Conservation (phyloP, 2,113 vertebrate species). For the Rhabdornis inornatus region DNA sequence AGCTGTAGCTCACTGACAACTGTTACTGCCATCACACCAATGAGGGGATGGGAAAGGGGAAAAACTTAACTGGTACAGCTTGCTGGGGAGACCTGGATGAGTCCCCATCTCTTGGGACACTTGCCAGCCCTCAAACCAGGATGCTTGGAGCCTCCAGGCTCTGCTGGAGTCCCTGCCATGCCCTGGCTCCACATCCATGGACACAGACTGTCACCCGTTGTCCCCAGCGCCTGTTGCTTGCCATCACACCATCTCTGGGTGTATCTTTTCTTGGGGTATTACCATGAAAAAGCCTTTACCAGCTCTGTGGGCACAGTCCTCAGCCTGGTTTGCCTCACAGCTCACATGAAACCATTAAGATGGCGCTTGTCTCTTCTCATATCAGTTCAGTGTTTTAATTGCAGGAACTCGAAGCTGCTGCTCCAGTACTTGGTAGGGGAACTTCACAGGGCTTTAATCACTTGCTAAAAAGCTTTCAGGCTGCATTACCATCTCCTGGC, state of each 20-base stretch:
- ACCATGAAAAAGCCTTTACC: not conserved
- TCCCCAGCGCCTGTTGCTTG: not conserved
- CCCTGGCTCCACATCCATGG: rapidly evolving
- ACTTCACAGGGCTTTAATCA: constrained; percentile 16
- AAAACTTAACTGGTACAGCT: not conserved
- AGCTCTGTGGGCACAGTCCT: not conserved
- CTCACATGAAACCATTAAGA: not conserved
- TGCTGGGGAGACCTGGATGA: not conserved
- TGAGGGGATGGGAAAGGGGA: not conserved
- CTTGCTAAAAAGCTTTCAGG: constrained; percentile 45
- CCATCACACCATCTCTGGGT: not conserved
- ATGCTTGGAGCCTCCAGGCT: not conserved
- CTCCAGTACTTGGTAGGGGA: not conserved
- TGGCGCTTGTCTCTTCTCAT: not conserved
- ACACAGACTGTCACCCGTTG: not conserved
- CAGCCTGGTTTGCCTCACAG: not conserved
- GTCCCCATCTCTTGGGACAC: not conserved
- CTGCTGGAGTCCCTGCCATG: not conserved
- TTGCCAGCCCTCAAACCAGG: not conserved
- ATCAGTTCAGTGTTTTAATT: not conserved
- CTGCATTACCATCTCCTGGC: not conserved
- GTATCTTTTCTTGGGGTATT: not conserved
- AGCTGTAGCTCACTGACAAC: not conserved
- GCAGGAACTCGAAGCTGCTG: not conserved
- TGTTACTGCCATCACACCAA: not conserved